These are phyloP conservation scores for Eueides isabella DNA, from an alignment of 1,140 invertebrate species.

Conservation along the genomic window DNA sequence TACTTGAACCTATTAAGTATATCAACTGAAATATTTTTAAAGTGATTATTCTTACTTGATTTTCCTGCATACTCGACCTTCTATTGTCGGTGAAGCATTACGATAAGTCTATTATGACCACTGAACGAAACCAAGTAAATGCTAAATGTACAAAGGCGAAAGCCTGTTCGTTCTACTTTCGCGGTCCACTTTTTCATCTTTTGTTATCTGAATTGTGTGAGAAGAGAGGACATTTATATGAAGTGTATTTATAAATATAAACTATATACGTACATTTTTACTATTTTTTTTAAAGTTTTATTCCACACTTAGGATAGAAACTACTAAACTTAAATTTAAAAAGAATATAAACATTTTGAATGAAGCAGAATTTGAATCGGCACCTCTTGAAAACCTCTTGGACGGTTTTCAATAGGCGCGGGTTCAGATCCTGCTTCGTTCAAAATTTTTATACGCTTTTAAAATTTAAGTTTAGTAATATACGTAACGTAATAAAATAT, in stretches of 20 bases:
- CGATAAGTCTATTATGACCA: neutral
- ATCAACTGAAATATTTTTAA: slow-evolving; percentile 3
- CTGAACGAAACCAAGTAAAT: neutral
- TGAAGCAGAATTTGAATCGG: no score
- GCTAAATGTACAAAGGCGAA: neutral
- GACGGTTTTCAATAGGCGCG: no score
- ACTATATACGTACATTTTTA: no score
- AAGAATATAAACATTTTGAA: no score
- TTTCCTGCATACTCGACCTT: neutral
- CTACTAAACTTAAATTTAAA: no score
- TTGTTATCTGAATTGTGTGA: neutral
- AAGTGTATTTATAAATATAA: slow-evolving; percentile 1
- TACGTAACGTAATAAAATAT: no score
- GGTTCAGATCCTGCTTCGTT: no score
- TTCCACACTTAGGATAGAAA: no score
- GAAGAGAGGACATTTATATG: neutral
- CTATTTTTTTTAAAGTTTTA: no score
- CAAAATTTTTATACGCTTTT: no score
- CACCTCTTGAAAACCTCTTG: no score
- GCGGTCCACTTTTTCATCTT: neutral
- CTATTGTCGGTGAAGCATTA: neutral
- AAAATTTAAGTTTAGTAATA: no score
- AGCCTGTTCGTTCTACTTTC: neutral
- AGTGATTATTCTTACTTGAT: neutral
- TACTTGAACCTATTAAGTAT: neutral